Base-by-base conservation (phyloP, 2,888 invertebrate species). In the Scaptomyza caliginosa region DNA sequence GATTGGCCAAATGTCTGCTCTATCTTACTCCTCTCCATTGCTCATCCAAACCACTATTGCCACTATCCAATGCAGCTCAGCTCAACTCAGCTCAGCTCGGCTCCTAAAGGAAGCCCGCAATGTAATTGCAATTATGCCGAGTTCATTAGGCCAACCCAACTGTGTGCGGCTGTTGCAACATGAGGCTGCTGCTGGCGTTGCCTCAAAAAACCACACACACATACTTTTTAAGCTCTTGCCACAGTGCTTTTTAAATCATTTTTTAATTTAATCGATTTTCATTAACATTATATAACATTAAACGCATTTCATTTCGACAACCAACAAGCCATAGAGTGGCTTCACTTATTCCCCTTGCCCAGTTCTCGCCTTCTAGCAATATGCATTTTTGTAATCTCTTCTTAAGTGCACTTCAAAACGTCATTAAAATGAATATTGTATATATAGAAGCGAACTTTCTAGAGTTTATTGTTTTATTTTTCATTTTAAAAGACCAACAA, bases 51-150 rank as follows among this genome's bases (percentile, higher is more conserved):
- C 13, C 13, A 13, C 13, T 3, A 7, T 7, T 7, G 32, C n/a
- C n/a, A n/a, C n/a, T 13, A 0, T n/a, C 2, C 30, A n/a, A 30
- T 30, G 30, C 30, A 3, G 30, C 2, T n/a, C n/a, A n/a, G n/a
- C 4, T 13, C n/a, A 17, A 56, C 28, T 21, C 28, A 32, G 5
- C 26, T 11, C 28, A 28, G 16, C 42, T 11, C 32, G 5, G 17
- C 2, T n/a, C 7, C 24, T 11, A 13, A 21, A 13, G 11, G 32
- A 21, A 26, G 45, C n/a, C 64, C 69, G 75, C 84, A 67, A 66
- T 70, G 66, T 75, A 70, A 73, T 74, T 81, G 83, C 84, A 80
- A 84, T 84, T 84, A 84, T 84, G 75, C 54, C 24, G 75, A 75
- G 81, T 75, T 83, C 69, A 80, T 80, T 80, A 80, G 64, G 73